These are phyloP conservation scores for Drosophila orosa DNA, from an alignment of 1,140 invertebrate species.

Conservation along the genomic window DNA sequence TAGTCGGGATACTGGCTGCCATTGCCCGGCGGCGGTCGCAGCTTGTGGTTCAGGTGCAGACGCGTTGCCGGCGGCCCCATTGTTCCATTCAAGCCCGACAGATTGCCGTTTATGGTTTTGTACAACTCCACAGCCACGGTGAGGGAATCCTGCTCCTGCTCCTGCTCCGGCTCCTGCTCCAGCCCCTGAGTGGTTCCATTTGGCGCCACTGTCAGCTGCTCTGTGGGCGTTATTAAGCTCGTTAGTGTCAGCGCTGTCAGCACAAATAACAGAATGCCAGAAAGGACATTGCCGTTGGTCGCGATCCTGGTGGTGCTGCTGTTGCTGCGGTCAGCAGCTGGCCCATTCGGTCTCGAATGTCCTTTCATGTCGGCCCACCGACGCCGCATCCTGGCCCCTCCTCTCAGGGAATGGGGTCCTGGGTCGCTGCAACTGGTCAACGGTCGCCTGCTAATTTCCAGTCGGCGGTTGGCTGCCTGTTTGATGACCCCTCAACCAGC, in stretches of 20 bases:
- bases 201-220: slow-evolving; percentile 71
- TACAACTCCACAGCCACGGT: slow-evolving; percentile 28
- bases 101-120: slow-evolving; percentile 52
- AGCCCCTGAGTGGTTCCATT: slow-evolving; percentile 29
- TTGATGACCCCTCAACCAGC: slow-evolving; percentile 34
- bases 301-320: slow-evolving; percentile 17
- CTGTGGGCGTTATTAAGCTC: slow-evolving; percentile 81
- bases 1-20: slow-evolving; percentile 49
- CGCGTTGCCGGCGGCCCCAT: not conserved
- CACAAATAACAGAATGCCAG: slow-evolving; percentile 75
- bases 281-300: slow-evolving; percentile 24
- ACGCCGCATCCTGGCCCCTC: not conserved
- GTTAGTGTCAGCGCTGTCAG: slow-evolving; percentile 80
- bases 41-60: slow-evolving; percentile 27
- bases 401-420: not conserved
- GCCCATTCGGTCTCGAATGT: slow-evolving; percentile 66
- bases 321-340: slow-evolving; percentile 62
- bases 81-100: slow-evolving; percentile 32
- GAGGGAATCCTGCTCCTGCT: slow-evolving; percentile 14
- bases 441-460: slow-evolving; percentile 54
- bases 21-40: slow-evolving; percentile 7
- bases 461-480: slow-evolving; percentile 41
- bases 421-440: slow-evolving; percentile 9
- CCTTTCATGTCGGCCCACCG: slow-evolving; percentile 60
- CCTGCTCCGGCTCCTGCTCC: slow-evolving; percentile 21